These are phyloP conservation scores for Circaetus cinerascens DNA, from an alignment of 2,113 vertebrate genomes.

Conservation along the genomic window DNA sequence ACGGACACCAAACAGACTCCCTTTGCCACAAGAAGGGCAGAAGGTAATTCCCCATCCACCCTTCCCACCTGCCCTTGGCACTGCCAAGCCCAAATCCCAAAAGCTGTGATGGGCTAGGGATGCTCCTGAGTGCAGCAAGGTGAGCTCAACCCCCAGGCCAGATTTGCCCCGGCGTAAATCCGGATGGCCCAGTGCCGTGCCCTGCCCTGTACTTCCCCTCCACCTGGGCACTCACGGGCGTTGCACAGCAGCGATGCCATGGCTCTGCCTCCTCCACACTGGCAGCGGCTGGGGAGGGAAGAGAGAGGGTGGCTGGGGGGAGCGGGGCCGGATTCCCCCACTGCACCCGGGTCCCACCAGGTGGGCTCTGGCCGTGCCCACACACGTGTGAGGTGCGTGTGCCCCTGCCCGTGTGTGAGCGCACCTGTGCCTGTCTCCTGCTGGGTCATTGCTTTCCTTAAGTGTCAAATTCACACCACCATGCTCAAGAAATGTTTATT, in stretches of 20 bases:
- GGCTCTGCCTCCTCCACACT: constrained; percentile 6
- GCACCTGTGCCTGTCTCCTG: background rate
- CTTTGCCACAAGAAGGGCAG: background rate
- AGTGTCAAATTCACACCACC: background rate
- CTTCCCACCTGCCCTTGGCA: accelerated
- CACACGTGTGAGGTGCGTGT: accelerated
- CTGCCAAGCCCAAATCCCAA: background rate
- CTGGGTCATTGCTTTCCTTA: constrained; percentile 1
- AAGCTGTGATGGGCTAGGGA: accelerated
- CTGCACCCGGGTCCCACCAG: accelerated
- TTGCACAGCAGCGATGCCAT: constrained; percentile 69
- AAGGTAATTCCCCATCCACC: background rate
- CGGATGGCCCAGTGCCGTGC: background rate
- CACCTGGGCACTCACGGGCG: constrained; percentile 57
- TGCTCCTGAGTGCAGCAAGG: background rate
- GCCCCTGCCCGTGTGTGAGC: accelerated
- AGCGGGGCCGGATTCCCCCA: accelerated
- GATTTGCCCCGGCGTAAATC: background rate
- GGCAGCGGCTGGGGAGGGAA: background rate
- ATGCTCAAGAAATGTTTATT: constrained; percentile 38
- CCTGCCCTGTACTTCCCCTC: background rate
- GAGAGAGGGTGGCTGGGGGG: background rate
- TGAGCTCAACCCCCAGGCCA: background rate
- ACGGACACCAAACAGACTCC: background rate
- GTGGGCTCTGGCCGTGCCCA: background rate